These are phyloP conservation scores for Montipora capricornis DNA, from an alignment of 64 coral and sea anemone genomes.

Conservation along the genomic window DNA sequence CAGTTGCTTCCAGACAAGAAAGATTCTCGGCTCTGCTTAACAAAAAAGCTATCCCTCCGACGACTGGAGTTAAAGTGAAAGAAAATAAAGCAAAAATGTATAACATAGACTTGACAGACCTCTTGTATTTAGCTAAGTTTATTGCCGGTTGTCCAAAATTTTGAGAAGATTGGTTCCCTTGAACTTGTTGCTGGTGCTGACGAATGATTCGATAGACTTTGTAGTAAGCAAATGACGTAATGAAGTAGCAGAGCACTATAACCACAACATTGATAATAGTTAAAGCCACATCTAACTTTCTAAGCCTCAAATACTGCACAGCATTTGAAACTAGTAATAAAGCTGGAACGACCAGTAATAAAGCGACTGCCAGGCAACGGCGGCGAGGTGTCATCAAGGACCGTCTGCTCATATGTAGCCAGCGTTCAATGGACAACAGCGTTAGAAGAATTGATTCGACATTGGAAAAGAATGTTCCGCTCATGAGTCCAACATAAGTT, in stretches of 20 bases:
- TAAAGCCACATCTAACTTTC: not conserved
- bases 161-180: too few relatives aligned
- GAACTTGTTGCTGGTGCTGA: not conserved
- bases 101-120: too few relatives aligned
- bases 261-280: not conserved
- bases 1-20: too few relatives aligned
- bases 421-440: not conserved
- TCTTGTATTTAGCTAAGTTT: too few relatives aligned
- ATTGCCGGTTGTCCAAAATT: too few relatives aligned
- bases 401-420: not conserved
- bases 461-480: not conserved
- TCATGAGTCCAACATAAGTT: not conserved
- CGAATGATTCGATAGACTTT: conserved; percentile 22
- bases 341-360: not conserved
- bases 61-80: too few relatives aligned
- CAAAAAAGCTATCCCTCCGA: too few relatives aligned
- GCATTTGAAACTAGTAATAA: not conserved
- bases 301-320: too few relatives aligned
- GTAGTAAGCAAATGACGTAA: not conserved
- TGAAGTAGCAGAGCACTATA: not conserved
- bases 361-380: not conserved
- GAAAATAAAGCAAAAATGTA: too few relatives aligned
- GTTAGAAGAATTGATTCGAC: not conserved
- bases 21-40: too few relatives aligned
- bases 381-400: not conserved